Conservation (phyloP, 2,113 vertebrate genomes). For the Silurus glanis region DNA sequence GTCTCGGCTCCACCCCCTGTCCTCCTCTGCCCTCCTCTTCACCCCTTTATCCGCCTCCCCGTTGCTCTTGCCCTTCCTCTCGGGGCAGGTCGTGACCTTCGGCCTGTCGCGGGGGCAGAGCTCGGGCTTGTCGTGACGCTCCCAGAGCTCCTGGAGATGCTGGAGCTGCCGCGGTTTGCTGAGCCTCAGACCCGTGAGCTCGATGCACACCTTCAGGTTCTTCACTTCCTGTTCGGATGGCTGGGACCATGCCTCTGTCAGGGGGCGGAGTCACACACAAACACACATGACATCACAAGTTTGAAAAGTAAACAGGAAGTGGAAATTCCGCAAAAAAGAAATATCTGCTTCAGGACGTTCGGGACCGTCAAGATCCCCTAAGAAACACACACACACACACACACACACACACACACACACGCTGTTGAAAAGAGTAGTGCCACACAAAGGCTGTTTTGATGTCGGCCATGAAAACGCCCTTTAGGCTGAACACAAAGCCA, state of each 20-base stretch:
- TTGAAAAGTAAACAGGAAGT: slow-evolving; percentile 2
- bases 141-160: slow-evolving; percentile 87
- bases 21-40: slow-evolving; percentile 85
- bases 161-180: slow-evolving; percentile 88
- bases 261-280: slow-evolving; percentile 31
- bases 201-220: slow-evolving; percentile 98
- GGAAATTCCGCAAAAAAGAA: not conserved
- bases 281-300: not conserved
- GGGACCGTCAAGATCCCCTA: not conserved
- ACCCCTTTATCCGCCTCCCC: slow-evolving; percentile 78
- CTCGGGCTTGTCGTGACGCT: slow-evolving; percentile 77
- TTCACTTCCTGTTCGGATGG: slow-evolving; percentile 86
- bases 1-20: slow-evolving; percentile 89
- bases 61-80: slow-evolving; percentile 74
- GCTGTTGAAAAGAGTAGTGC: slow-evolving; percentile 23
- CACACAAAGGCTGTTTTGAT: slow-evolving; percentile 54
- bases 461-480: slow-evolving; percentile 45
- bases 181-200: slow-evolving; percentile 95
- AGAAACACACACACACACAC: slow-evolving; percentile 8
- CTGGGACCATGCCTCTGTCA: slow-evolving; percentile 74
- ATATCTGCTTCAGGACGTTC: not conserved
- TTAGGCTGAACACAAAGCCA: slow-evolving; percentile 43
- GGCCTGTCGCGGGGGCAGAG: slow-evolving; percentile 50
- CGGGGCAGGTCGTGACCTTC: slow-evolving; percentile 69
- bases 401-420: not conserved